These are phyloP conservation scores for Leptopilina drosophilae DNA, from an alignment of 2,888 invertebrate genomes.

Conservation along the genomic window DNA sequence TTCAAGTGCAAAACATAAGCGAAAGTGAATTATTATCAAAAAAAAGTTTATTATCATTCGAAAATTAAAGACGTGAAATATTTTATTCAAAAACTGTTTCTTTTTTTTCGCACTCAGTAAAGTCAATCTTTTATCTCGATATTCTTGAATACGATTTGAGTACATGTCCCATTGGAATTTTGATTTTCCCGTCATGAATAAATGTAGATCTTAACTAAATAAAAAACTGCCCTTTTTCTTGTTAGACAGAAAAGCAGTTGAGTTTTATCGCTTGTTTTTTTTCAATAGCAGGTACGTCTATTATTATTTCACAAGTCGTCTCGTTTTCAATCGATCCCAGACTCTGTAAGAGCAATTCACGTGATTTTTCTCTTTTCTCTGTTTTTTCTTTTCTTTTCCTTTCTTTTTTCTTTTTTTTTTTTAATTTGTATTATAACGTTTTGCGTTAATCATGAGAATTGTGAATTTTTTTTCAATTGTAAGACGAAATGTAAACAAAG, in stretches of 20 bases:
- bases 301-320: slow-evolving; percentile 18
- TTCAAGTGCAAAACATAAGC: too few relatives aligned
- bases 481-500: slow-evolving; percentile 32
- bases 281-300: background rate
- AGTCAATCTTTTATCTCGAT: slow-evolving; percentile 31
- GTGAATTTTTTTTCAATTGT: slow-evolving; percentile 65
- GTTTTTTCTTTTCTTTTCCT: too few relatives aligned
- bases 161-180: slow-evolving; percentile 21
- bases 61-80: background rate
- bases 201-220: slow-evolving; percentile 34
- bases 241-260: slow-evolving; percentile 16
- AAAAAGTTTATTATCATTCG: background rate
- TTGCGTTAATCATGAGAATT: slow-evolving; percentile 47
- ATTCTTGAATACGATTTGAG: slow-evolving; percentile 1
- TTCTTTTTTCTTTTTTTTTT: background rate
- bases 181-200: slow-evolving; percentile 12
- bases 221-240: slow-evolving; percentile 18
- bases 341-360: background rate
- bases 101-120: background rate
- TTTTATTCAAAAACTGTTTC: background rate
- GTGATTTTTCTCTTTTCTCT: background rate
- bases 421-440: background rate
- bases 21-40: background rate
- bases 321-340: slow-evolving; percentile 9
- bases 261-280: slow-evolving; percentile 33